These are phyloP conservation scores for Chaunax sp. DNA, from an alignment of 2,797 vertebrate species.

Conservation along the genomic window DNA sequence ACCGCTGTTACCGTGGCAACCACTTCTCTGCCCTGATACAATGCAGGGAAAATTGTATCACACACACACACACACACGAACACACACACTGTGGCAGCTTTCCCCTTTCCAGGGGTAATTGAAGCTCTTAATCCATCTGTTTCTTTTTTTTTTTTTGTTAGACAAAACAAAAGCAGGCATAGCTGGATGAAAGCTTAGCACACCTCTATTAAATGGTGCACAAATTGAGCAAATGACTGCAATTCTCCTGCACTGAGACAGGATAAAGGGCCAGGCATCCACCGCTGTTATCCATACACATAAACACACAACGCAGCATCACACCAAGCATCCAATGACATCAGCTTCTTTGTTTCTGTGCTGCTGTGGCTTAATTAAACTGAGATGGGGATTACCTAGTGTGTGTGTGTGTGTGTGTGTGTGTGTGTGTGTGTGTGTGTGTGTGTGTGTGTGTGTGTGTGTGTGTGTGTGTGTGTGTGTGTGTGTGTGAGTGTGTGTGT, in stretches of 20 bases:
- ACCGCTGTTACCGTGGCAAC: slow-evolving; percentile 77
- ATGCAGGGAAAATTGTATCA: slow-evolving; percentile 57
- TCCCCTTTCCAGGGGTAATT: slow-evolving; percentile 68
- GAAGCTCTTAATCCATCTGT: slow-evolving; percentile 77
- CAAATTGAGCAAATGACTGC: slow-evolving; percentile 61
- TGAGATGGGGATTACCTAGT: slow-evolving; percentile 59
- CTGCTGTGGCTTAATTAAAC: slow-evolving; percentile 61
- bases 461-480: slow-evolving; percentile 18
- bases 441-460: slow-evolving; percentile 18
- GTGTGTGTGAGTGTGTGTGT: slow-evolving; percentile 7
- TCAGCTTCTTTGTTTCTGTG: slow-evolving; percentile 46
- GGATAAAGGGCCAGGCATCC: slow-evolving; percentile 31
- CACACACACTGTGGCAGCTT: slow-evolving; percentile 33
- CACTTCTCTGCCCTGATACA: slow-evolving; percentile 69
- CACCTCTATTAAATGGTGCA: slow-evolving; percentile 56
- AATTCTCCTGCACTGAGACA: slow-evolving; percentile 32
- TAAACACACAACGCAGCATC: slow-evolving; percentile 6
- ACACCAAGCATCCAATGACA: slow-evolving; percentile 31
- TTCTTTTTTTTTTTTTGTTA: slow-evolving; percentile 56
- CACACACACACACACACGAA: slow-evolving; percentile 19
- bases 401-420: slow-evolving; percentile 13
- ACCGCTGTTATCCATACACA: slow-evolving; percentile 7
- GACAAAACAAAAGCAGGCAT: slow-evolving; percentile 71
- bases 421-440: slow-evolving; percentile 25
- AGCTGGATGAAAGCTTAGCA: slow-evolving; percentile 61